Conservation (phyloP, 2,888 invertebrate species). For the Pandemis corylana region DNA sequence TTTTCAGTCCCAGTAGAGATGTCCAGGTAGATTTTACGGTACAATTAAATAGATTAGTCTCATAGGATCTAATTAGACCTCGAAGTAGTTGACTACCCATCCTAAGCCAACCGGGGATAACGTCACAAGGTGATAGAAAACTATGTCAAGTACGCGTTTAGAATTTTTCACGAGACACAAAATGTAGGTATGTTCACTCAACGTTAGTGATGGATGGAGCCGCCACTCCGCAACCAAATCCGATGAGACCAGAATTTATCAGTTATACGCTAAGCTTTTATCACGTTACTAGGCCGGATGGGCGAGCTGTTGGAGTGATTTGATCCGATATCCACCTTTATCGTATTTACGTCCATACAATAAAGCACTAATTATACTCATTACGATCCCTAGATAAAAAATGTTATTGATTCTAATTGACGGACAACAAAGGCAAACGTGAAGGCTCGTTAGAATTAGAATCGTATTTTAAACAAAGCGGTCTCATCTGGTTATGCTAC, state of each 20-base stretch:
- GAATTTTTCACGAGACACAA: conserved; percentile 49
- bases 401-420: conserved; percentile 6
- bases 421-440: conserved; percentile 19
- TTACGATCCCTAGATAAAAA: conserved; percentile 9
- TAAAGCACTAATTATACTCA: conserved; percentile 33
- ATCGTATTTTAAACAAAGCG: conserved; percentile 27
- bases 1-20: conserved; percentile 11
- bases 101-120: conserved; percentile 52
- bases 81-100: conserved; percentile 51
- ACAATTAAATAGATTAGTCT: conserved; percentile 23
- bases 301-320: conserved; percentile 35
- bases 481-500: conserved; percentile 22
- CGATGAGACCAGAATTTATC: conserved; percentile 26
- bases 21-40: background rate
- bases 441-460: conserved; percentile 6
- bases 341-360: conserved; percentile 26
- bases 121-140: conserved; percentile 56
- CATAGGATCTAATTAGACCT: conserved; percentile 46
- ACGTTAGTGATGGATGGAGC: conserved; percentile 35
- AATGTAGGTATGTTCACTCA: conserved; percentile 46
- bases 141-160: conserved; percentile 64
- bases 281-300: conserved; percentile 35
- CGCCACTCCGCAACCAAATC: conserved; percentile 33
- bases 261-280: conserved; percentile 25
- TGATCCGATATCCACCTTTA: conserved; percentile 32